Evolutionary conservation across 2,888 invertebrate species (phyloP).

Genomic region (Napeogenes sylphis): DNA sequence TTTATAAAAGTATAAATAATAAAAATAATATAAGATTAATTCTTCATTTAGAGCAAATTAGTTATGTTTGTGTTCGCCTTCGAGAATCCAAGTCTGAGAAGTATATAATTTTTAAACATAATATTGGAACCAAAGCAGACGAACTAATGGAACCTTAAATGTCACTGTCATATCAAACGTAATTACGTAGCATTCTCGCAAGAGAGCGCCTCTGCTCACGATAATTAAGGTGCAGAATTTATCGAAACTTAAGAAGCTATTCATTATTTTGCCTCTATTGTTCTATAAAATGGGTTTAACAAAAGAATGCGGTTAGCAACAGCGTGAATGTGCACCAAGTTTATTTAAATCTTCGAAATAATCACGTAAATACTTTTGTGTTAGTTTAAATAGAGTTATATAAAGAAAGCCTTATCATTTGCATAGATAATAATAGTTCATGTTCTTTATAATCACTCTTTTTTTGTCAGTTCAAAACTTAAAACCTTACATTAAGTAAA

Average conservation of each 20-base stretch:
- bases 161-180: constrained; percentile 5
- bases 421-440: background rate
- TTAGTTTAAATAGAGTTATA: background rate
- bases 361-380: background rate
- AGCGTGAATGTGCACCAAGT: constrained; percentile 13
- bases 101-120: background rate
- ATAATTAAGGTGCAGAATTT: constrained; percentile 32
- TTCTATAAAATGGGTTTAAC: constrained; percentile 26
- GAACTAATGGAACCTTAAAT: background rate
- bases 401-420: background rate
- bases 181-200: constrained; percentile 13
- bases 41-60: too few species aligned
- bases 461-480: background rate
- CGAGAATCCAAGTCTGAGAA: too few species aligned
- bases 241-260: constrained; percentile 31
- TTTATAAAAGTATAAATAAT: too few species aligned
- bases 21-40: too few species aligned
- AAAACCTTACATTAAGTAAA: background rate
- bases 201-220: constrained; percentile 16
- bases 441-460: background rate
- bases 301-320: constrained; percentile 20
- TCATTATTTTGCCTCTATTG: constrained; percentile 30
- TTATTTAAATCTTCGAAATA: constrained; percentile 4
- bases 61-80: too few species aligned
- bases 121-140: too few species aligned